Base-by-base conservation (phyloP, 1,140 invertebrate genomes). In the Apis florea region DNA sequence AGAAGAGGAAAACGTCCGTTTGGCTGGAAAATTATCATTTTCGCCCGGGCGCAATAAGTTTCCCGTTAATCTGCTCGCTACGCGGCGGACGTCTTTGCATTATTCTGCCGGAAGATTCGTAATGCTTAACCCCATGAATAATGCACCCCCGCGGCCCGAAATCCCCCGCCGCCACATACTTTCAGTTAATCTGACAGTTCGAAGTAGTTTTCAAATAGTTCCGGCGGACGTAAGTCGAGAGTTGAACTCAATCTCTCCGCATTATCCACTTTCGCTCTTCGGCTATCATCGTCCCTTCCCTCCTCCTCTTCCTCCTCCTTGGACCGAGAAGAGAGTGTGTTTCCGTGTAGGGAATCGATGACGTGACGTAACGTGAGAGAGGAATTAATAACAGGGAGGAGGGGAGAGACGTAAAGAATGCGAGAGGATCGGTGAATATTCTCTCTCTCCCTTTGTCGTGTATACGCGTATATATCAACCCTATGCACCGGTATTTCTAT, bases 181-280 rank as follows among this genome's bases (percentile, higher is more conserved):
- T 88, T 88, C 75, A 77, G 86, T 85, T 87, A 86, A 88, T 86
- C 86, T 78, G 86, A 88, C 86, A 88, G 85, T 85, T 83, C 79
- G 77, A 83, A 88, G 86, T 88, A 88, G 86, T 88, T 88, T 88
- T 88, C 85, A 88, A 87, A 88, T 88, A 88, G 86, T 88, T 88
- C 76, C 76, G 66, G 74, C 85, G 83, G 79, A 88, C 86, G 85
- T 88, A 87, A 88, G 83, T 87, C 85, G 83, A 73, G 83, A 73
- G 79, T 81, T 75, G 71, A 72, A 84, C 85, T 79, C 86, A 84
- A 87, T 88, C 85, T 88, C 85, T 87, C 71, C 72, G 86, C 86
- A 87, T 88, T 88, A 87, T 82, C 86, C 85, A 70, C 76, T 84
- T 87, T 70, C 85, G 54, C 51, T 58, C 17, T 40, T 58, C 21